Percentiles rank a stretch among this genome's conserved stretches.
Conservation (phyloP, 2,888 invertebrate species). For the Drosophila sordidula region DNA sequence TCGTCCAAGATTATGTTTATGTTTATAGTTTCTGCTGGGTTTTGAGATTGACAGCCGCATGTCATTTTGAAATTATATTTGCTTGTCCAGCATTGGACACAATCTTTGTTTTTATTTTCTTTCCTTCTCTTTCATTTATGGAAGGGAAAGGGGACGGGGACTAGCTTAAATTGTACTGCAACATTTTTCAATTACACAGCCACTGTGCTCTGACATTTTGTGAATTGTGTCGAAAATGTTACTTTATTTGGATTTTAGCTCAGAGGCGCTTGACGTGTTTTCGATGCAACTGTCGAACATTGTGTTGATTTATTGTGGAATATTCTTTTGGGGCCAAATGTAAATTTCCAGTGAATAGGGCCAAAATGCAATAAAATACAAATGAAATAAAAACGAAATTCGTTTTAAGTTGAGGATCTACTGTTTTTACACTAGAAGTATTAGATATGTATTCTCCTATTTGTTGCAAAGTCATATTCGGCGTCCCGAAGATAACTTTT, state of each 20-base stretch:
- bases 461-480: too few relatives aligned
- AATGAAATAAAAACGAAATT: neutral
- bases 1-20: slow-evolving; percentile 50
- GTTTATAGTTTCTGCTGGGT: slow-evolving; percentile 45
- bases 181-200: slow-evolving; percentile 35
- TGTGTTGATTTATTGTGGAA: slow-evolving; percentile 54
- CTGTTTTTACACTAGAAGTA: too few relatives aligned
- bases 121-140: neutral
- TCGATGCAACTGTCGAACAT: slow-evolving; percentile 44
- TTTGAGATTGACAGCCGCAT: slow-evolving; percentile 61
- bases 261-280: slow-evolving; percentile 11
- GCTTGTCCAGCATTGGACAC: slow-evolving; percentile 4
- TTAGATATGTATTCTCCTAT: too few relatives aligned
- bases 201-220: slow-evolving; percentile 44
- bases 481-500: too few relatives aligned
- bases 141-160: too few relatives aligned
- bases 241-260: slow-evolving; percentile 29
- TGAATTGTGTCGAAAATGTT: slow-evolving; percentile 37
- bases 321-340: slow-evolving; percentile 12
- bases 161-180: neutral
- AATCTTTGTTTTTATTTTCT: slow-evolving; percentile 1
- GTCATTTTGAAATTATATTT: slow-evolving; percentile 27
- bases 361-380: neutral
- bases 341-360: neutral
- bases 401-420: too few relatives aligned